These are phyloP conservation scores for Murina feae DNA, from an alignment of 2,113 vertebrate species.

Conservation along the genomic window DNA sequence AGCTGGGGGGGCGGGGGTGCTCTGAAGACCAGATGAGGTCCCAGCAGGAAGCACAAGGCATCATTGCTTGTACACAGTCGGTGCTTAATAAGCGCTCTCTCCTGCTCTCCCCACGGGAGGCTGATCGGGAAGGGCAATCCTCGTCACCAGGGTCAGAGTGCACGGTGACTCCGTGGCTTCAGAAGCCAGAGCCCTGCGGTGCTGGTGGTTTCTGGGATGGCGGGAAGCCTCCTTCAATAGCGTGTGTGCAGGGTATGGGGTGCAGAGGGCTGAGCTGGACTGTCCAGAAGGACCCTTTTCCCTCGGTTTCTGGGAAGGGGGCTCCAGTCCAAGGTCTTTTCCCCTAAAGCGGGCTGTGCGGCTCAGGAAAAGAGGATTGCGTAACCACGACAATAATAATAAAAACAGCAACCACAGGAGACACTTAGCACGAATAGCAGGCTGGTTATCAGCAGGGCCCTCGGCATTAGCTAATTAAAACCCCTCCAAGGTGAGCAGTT, in stretches of 20 bases:
- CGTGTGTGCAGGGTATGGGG: rapidly evolving
- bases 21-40: background rate
- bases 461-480: slow-evolving; percentile 53
- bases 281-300: background rate
- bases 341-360: background rate
- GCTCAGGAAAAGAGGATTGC: background rate
- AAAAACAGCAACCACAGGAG: background rate
- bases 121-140: background rate
- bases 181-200: background rate
- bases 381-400: background rate
- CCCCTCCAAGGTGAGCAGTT: slow-evolving; percentile 42
- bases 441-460: slow-evolving; percentile 27
- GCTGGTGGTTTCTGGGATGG: background rate
- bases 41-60: background rate
- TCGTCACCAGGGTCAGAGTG: background rate
- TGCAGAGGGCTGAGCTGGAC: rapidly evolving
- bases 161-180: rapidly evolving
- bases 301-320: background rate
- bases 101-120: background rate
- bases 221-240: background rate
- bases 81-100: background rate
- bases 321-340: background rate
- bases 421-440: background rate
- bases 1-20: rapidly evolving
- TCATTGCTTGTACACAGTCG: background rate